Conservation (phyloP, 2,888 invertebrate genomes). For the Cantharis rustica region DNA sequence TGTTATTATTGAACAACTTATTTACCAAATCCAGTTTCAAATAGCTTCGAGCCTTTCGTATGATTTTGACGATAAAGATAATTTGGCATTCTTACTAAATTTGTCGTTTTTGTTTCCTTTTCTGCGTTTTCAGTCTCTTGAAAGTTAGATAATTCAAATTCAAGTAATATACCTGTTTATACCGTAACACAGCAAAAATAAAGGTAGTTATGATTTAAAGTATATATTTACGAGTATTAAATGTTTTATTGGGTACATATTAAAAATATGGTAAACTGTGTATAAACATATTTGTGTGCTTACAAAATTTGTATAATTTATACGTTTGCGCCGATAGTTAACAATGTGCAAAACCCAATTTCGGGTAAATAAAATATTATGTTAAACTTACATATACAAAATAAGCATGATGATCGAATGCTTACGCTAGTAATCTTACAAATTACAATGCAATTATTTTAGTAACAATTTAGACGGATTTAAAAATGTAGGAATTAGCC, state of each 20-base stretch:
- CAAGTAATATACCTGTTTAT: too few species aligned
- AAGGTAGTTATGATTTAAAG: background rate
- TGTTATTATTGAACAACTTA: too few species aligned
- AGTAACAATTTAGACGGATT: slow-evolving; percentile 28
- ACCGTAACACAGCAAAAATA: too few species aligned
- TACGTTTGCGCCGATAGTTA: slow-evolving; percentile 46
- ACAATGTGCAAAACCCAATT: slow-evolving; percentile 35
- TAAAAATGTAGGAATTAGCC: background rate
- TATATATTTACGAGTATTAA: slow-evolving; percentile 30
- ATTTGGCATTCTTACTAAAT: too few species aligned
- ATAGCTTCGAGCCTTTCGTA: too few species aligned
- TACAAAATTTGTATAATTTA: slow-evolving; percentile 48
- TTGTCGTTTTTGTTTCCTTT: too few species aligned
- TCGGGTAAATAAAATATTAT: background rate
- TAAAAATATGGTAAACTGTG: slow-evolving; percentile 57
- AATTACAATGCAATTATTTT: slow-evolving; percentile 11
- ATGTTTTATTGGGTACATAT: slow-evolving; percentile 38
- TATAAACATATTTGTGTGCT: slow-evolving; percentile 57
- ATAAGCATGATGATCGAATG: background rate
- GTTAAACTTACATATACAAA: background rate
- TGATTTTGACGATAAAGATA: too few species aligned
- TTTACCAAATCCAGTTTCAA: too few species aligned
- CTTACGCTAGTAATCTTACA: slow-evolving; percentile 13
- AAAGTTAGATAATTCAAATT: too few species aligned
- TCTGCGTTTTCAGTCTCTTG: too few species aligned